These are phyloP conservation scores for Rhimphoctona megacephalus DNA, from an alignment of 2,888 invertebrate species.

Conservation along the genomic window DNA sequence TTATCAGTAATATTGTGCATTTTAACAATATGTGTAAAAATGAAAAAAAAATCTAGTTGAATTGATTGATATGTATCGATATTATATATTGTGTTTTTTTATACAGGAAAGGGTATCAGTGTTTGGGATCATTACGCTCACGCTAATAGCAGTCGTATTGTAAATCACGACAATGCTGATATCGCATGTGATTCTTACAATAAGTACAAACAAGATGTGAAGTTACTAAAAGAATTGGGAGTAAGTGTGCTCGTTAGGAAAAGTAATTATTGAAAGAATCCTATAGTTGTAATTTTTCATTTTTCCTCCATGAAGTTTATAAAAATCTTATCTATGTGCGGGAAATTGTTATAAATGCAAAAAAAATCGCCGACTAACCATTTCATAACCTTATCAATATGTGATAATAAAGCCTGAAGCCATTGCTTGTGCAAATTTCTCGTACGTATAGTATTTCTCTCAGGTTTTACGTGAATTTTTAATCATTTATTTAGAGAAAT, in stretches of 20 bases:
- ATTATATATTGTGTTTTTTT: not conserved
- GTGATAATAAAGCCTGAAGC: not conserved
- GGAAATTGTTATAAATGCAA: not conserved
- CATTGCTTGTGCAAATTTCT: not conserved
- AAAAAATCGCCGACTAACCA: not conserved
- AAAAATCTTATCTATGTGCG: not conserved
- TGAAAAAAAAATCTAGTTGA: not conserved
- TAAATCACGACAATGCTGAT: constrained; percentile 75
- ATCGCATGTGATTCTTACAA: constrained; percentile 79
- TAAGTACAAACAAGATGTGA: constrained; percentile 74
- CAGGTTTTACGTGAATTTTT: not conserved
- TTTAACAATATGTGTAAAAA: not conserved
- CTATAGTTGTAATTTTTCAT: not conserved
- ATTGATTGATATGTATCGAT: not conserved
- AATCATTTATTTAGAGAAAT: not conserved
- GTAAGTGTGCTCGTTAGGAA: constrained; percentile 66
- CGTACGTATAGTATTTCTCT: not conserved
- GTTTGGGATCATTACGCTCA: constrained; percentile 82
- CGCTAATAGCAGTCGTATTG: constrained; percentile 28
- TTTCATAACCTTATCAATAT: not conserved
- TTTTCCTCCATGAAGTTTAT: not conserved
- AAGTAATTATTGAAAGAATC: not conserved
- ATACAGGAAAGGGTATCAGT: constrained; percentile 88
- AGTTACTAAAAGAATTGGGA: constrained; percentile 73
- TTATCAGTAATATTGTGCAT: not conserved